Conservation (phyloP, 2,888 invertebrate genomes). For the Drosophila mimica region DNA sequence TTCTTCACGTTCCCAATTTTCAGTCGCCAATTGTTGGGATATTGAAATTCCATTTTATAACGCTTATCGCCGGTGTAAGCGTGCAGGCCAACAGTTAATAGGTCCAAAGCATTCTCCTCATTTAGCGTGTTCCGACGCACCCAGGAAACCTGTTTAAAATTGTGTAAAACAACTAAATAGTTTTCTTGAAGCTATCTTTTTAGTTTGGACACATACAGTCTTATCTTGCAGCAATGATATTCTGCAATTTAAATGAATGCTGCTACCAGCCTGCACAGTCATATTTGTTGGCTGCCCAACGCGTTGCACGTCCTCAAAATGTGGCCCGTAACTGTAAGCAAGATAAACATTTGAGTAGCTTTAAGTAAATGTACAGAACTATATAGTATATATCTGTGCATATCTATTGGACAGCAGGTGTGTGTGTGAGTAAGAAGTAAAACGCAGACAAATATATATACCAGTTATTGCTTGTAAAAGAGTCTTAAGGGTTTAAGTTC, state of each 20-base stretch:
- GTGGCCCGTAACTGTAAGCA: slow-evolving; percentile 88
- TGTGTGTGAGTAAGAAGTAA: slow-evolving; percentile 31
- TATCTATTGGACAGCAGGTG: slow-evolving; percentile 55
- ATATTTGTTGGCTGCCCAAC: slow-evolving; percentile 89
- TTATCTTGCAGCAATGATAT: slow-evolving; percentile 91
- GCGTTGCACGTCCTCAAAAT: slow-evolving; percentile 87
- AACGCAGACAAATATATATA: background rate
- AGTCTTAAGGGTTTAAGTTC: slow-evolving; percentile 40
- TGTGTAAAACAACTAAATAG: background rate
- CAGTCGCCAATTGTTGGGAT: slow-evolving; percentile 87
- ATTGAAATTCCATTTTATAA: slow-evolving; percentile 86
- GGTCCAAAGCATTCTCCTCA: slow-evolving; percentile 88
- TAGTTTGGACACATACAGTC: slow-evolving; percentile 87
- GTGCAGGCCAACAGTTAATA: slow-evolving; percentile 89
- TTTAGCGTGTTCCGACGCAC: slow-evolving; percentile 87
- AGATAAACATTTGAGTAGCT: slow-evolving; percentile 7
- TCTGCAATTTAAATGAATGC: slow-evolving; percentile 90
- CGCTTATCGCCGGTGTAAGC: slow-evolving; percentile 89
- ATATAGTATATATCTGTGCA: slow-evolving; percentile 11
- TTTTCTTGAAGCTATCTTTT: background rate
- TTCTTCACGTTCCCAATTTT: slow-evolving; percentile 86
- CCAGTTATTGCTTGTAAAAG: slow-evolving; percentile 37
- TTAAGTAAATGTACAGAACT: slow-evolving; percentile 15
- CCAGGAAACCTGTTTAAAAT: slow-evolving; percentile 88
- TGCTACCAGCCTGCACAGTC: slow-evolving; percentile 90